Evolutionary conservation across 2,888 invertebrate genomes (phyloP).

Genomic region (Hartigia nigra): DNA sequence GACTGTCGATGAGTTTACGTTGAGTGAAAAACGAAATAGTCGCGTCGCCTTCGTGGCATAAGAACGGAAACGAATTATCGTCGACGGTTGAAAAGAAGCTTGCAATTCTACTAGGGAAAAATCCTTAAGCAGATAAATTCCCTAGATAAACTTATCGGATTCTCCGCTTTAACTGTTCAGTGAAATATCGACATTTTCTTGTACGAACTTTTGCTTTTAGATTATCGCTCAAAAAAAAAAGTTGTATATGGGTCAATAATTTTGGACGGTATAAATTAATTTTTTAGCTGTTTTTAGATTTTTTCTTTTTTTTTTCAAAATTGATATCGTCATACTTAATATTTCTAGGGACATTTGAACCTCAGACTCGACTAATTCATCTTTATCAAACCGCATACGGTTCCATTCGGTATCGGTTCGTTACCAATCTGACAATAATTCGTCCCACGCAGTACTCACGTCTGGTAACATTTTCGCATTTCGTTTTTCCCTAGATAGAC

Average conservation of each 20-base stretch:
- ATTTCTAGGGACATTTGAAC: background rate
- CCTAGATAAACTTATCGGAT: too few relatives aligned
- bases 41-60: too few relatives aligned
- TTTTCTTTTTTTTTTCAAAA: background rate
- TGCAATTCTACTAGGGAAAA: too few relatives aligned
- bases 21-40: too few relatives aligned
- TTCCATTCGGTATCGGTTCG: background rate
- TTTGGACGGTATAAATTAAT: background rate
- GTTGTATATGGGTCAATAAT: background rate
- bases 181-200: too few relatives aligned
- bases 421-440: background rate
- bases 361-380: background rate
- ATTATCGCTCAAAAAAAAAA: too few relatives aligned
- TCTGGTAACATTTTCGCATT: background rate
- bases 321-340: background rate
- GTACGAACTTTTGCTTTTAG: too few relatives aligned
- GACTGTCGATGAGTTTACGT: too few relatives aligned
- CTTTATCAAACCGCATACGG: background rate
- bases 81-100: too few relatives aligned
- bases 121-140: too few relatives aligned
- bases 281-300: background rate
- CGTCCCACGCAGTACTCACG: background rate
- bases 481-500: background rate
- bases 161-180: too few relatives aligned
- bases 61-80: too few relatives aligned